Conservation (phyloP, 1,140 invertebrate species). For the Penaeus indicus region DNA sequence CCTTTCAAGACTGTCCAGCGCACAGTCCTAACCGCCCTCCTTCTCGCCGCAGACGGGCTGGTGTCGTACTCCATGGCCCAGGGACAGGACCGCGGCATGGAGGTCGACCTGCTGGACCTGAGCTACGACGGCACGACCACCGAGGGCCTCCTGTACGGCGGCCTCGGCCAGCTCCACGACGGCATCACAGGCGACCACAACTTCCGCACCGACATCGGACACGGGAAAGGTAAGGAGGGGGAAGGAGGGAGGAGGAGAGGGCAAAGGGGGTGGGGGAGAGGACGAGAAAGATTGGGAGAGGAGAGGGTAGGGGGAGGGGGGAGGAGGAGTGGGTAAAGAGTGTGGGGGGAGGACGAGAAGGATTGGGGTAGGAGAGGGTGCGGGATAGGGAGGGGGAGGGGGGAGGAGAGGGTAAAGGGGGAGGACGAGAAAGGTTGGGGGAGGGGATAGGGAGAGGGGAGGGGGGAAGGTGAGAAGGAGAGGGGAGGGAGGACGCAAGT, state of each 20-base stretch:
- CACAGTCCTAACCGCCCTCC: neutral
- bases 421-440: neutral
- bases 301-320: too few species aligned
- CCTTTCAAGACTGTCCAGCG: neutral
- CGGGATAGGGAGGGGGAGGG: neutral
- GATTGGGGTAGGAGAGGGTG: neutral
- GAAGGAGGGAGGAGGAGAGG: neutral
- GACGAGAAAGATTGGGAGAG: neutral
- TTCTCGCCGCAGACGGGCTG: slow-evolving; percentile 72
- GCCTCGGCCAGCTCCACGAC: slow-evolving; percentile 91
- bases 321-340: neutral
- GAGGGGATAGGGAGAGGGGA: too few species aligned
- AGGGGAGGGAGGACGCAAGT: too few species aligned
- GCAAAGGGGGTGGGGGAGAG: neutral
- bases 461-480: too few species aligned
- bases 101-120: slow-evolving; percentile 76
- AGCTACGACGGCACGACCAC: slow-evolving; percentile 76
- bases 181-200: slow-evolving; percentile 84
- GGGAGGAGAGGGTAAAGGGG: neutral
- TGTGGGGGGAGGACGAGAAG: too few species aligned
- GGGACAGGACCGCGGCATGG: slow-evolving; percentile 75
- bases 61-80: slow-evolving; percentile 76
- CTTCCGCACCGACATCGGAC: slow-evolving; percentile 80
- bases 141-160: slow-evolving; percentile 78
- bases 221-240: slow-evolving; percentile 78